Conservation (phyloP, 35 echinoderm and acorn worm species). For the Eucidaris tribuloides region DNA sequence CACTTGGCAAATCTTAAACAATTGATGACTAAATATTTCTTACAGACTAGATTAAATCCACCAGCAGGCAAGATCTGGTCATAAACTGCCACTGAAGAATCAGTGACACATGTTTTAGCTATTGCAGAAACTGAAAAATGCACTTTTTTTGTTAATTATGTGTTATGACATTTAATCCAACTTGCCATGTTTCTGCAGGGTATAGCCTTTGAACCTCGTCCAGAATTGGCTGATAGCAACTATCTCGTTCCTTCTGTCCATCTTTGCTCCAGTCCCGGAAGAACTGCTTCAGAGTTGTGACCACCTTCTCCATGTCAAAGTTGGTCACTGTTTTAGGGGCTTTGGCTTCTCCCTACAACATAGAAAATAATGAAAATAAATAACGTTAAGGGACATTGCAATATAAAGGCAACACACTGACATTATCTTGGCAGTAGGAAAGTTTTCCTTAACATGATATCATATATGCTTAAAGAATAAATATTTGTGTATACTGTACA, state of each 20-base stretch:
- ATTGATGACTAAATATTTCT: too few species aligned
- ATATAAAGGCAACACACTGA: neutral
- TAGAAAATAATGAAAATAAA: neutral
- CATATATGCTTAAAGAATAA: neutral
- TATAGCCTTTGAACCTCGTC: constrained; percentile 67
- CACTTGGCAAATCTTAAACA: too few species aligned
- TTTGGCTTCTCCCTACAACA: neutral
- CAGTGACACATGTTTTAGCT: too few species aligned
- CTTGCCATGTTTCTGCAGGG: constrained; percentile 39
- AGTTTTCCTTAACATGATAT: neutral
- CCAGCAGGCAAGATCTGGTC: too few species aligned
- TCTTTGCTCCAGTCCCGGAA: constrained; percentile 87
- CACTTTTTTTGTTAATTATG: too few species aligned
- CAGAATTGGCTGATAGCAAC: constrained; percentile 87
- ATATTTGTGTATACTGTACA: neutral
- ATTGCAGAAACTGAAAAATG: too few species aligned
- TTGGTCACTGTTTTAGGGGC: constrained; percentile 26
- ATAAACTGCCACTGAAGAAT: too few species aligned
- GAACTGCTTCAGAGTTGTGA: constrained; percentile 95
- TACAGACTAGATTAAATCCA: too few species aligned
- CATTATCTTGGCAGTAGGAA: neutral
- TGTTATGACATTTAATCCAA: too few species aligned
- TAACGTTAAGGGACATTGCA: neutral
- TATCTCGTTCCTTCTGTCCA: constrained; percentile 70
- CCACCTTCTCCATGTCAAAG: constrained; percentile 92